A percentile compares a stretch with the other conserved stretches of the same genome.
These are phyloP conservation scores for Sylvia borin DNA, from an alignment of 2,797 vertebrate species.

Conservation along the genomic window DNA sequence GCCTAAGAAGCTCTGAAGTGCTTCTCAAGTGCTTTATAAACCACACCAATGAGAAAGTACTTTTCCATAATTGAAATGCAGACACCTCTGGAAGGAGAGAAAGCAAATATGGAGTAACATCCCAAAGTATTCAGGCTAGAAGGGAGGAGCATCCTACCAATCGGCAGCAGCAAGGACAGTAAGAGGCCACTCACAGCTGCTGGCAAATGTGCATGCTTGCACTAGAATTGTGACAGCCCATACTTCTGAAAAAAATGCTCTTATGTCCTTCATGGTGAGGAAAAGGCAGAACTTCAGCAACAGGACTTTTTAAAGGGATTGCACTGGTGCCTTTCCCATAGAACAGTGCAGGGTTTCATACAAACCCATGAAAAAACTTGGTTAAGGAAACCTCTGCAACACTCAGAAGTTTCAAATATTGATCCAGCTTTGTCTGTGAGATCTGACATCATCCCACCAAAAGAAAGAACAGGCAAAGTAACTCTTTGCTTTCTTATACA, in stretches of 20 bases:
- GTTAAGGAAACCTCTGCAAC: neutral
- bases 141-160: neutral
- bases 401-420: neutral
- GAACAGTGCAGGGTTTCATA: neutral
- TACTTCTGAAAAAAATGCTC: neutral
- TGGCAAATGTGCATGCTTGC: neutral
- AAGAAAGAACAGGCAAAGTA: neutral
- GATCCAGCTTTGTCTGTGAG: neutral
- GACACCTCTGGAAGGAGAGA: neutral
- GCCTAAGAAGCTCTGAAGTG: neutral
- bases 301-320: neutral
- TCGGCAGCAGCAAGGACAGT: neutral
- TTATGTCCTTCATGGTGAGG: neutral
- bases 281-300: neutral
- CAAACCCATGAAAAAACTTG: neutral
- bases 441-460: neutral
- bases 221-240: neutral
- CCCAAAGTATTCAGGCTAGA: neutral
- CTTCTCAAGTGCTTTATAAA: constrained; percentile 17
- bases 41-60: neutral
- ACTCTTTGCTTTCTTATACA: neutral
- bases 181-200: neutral
- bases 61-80: neutral
- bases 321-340: neutral
- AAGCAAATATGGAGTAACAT: neutral